Conservation (phyloP, 2,888 invertebrate genomes). For the Philereme transversata region DNA sequence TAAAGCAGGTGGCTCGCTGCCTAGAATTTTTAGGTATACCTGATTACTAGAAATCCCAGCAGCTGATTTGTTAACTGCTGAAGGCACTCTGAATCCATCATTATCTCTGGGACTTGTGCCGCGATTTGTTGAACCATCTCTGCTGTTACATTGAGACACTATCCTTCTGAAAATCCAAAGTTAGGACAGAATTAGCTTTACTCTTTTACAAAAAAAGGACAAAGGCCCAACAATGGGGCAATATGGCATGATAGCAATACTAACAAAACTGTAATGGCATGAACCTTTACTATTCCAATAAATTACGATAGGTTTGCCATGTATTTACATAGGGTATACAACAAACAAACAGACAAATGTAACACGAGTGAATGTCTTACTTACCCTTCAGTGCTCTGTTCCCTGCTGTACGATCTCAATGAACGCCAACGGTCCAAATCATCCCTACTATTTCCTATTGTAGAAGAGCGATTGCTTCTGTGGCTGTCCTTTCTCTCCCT, state of each 20-base stretch:
- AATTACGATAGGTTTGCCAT: too few species aligned
- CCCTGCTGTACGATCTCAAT: slow-evolving; percentile 75
- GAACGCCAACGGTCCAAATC: slow-evolving; percentile 79
- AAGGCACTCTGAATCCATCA: slow-evolving; percentile 75
- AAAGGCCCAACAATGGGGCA: too few species aligned
- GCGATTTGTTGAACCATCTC: slow-evolving; percentile 71
- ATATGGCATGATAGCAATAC: too few species aligned
- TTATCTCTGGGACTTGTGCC: slow-evolving; percentile 70
- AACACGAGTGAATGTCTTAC: slow-evolving; percentile 40
- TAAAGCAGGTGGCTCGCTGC: neutral
- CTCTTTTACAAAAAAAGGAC: too few species aligned
- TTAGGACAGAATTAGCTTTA: too few species aligned
- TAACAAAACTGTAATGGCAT: too few species aligned
- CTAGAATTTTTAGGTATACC: slow-evolving; percentile 45
- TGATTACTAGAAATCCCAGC: slow-evolving; percentile 64
- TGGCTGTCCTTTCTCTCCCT: slow-evolving; percentile 72
- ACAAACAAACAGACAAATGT: neutral
- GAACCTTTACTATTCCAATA: too few species aligned
- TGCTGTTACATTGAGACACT: slow-evolving; percentile 77
- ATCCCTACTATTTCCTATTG: slow-evolving; percentile 75
- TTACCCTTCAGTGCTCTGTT: slow-evolving; percentile 79
- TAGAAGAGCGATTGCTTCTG: slow-evolving; percentile 75
- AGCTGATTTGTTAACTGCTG: slow-evolving; percentile 57
- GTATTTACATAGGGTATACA: neutral
- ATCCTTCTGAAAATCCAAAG: slow-evolving; percentile 58